Evolutionary conservation across 2,113 vertebrate genomes (phyloP), one percentile per base, ranked within the genome.

Genomic region (Nanorana parkeri): DNA sequence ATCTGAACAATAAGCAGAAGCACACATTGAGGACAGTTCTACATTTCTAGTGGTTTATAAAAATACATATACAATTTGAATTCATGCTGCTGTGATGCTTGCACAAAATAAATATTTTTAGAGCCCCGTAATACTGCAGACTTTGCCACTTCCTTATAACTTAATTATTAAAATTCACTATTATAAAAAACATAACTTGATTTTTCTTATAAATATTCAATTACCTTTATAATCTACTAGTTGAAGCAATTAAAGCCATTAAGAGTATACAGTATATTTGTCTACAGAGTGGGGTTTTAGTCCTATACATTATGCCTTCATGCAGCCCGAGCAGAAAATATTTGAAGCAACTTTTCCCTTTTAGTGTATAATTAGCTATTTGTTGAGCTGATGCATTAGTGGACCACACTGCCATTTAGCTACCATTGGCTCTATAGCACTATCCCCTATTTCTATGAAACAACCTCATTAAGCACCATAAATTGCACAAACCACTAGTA

Each of bases 381-480:
- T 26, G 47, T 47, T 21, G 55, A 58, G 2, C 21, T 36, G 51
- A 71, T 80, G 67, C 77, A 79, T 79, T 68, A 68, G 28, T 28
- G 28, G 51, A 13, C 17, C n/a, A 6, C 20, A 26, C 54, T 23
- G 26, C 54, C 77, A 69, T 66, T 79, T 47, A 68, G 19, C 54
- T 15, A 20, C 16, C 5, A 41, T 19, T n/a, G 36, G 63, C 23
- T 56, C 54, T 6, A 19, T 47, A 51, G 55, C 8, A 58, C 65
- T 23, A 29, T 68, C 8, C 52, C n/a, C 32, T 15, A 55, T 61
- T 69, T 71, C 54, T 41, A 23, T 23, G 29, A 80, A 79, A 68
- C 19, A 8, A 19, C 26, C 77, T 68, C 52, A 79, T 68, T 79
- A 79, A 17, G 56, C 16, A 58, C 17, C 26, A 68, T 68, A 68